Percentiles rank a stretch among this genome's conserved stretches.
These are phyloP conservation scores for Drosophila pectinifera DNA, from an alignment of 1,140 invertebrate species.

Conservation along the genomic window DNA sequence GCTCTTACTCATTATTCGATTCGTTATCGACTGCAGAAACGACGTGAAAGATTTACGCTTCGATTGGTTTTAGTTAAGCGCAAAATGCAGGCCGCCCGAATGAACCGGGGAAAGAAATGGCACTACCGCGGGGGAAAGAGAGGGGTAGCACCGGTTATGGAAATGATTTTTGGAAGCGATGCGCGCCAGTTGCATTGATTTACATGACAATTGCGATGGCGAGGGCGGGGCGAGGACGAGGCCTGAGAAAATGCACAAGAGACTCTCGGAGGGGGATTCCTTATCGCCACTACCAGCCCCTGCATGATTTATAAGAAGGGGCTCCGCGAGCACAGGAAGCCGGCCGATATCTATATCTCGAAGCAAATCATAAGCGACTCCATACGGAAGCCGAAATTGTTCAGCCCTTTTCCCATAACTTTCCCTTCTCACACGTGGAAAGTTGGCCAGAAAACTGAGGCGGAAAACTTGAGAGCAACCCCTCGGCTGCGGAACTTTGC, in stretches of 20 bases:
- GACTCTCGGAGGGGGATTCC: constrained; percentile 49
- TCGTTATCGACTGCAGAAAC: constrained; percentile 60
- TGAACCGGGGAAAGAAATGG: constrained; percentile 1
- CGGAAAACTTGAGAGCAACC: constrained; percentile 51
- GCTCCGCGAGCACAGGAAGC: constrained; percentile 43
- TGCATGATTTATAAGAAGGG: constrained; percentile 58
- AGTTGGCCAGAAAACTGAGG: constrained; percentile 44
- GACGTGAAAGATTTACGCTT: constrained; percentile 79
- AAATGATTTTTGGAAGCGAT: constrained; percentile 67
- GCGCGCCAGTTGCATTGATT: constrained; percentile 71
- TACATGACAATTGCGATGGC: constrained; percentile 72
- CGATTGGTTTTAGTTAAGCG: constrained; percentile 78
- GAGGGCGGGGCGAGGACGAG: constrained; percentile 23
- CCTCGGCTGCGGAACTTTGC: constrained; percentile 42
- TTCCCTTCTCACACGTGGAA: constrained; percentile 41
- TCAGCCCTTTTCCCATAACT: constrained; percentile 12
- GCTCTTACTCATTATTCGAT: constrained; percentile 57
- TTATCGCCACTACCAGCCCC: constrained; percentile 63
- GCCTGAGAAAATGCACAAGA: constrained; percentile 47
- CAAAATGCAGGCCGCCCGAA: constrained; percentile 61
- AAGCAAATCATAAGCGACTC: constrained; percentile 75
- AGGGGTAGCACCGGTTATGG: constrained; percentile 28
- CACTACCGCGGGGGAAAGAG: background rate
- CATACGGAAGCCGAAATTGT: constrained; percentile 64
- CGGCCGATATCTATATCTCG: constrained; percentile 62